These are phyloP conservation scores for Tiaroga cobitis DNA, from an alignment of 2,797 vertebrate species.

Conservation along the genomic window DNA sequence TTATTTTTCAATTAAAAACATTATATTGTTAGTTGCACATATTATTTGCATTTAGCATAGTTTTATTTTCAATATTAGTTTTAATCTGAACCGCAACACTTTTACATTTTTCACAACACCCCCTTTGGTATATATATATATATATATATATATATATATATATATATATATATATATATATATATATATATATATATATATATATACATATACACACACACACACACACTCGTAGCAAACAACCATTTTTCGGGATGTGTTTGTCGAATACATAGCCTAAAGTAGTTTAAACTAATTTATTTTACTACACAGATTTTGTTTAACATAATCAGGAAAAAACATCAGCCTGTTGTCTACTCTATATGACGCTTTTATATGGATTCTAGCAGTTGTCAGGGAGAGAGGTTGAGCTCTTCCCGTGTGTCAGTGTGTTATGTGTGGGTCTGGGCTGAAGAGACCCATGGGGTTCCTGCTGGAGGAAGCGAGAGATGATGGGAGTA, in stretches of 20 bases:
- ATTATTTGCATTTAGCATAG: no score
- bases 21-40: no score
- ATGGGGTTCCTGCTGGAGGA: conserved; percentile 61
- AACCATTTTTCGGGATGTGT: background rate
- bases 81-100: no score
- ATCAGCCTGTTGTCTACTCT: background rate
- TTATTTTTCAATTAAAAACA: no score
- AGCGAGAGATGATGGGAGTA: conserved; percentile 66
- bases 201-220: no score
- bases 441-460: conserved; percentile 45
- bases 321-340: background rate
- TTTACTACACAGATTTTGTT: background rate
- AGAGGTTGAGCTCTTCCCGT: conserved; percentile 26
- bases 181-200: no score
- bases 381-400: conserved; percentile 15
- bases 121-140: no score
- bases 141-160: no score
- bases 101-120: no score
- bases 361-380: background rate
- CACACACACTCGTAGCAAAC: background rate
- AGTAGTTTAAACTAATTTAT: background rate
- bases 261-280: background rate
- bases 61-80: no score
- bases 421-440: conserved; percentile 41
- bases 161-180: no score